A percentile compares a stretch with the other conserved stretches of the same genome.
phyloP scores from a whole-genome alignment of 2,797 vertebrate species.

The Cuniculus paca region DNA sequence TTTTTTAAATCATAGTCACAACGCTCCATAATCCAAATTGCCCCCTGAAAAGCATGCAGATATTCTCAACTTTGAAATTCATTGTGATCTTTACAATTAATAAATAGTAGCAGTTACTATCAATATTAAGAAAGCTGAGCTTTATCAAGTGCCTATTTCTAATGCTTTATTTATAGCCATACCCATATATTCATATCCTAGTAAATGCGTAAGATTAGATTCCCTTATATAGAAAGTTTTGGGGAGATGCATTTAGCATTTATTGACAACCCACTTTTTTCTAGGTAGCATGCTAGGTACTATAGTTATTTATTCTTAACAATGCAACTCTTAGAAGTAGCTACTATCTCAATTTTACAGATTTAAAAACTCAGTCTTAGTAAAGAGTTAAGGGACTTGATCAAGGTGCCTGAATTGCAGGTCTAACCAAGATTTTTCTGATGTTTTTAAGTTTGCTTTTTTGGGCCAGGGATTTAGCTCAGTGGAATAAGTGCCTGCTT shows the following conservation, averaged over 20 bases:
- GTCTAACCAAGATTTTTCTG: slow-evolving; percentile 10
- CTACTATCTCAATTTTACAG: not conserved
- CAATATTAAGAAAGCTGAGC: not conserved
- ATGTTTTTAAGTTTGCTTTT: too few species aligned
- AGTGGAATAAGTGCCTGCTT: too few species aligned
- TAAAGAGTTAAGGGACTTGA: not conserved
- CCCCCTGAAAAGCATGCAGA: not conserved
- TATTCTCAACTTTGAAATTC: slow-evolving; percentile 11
- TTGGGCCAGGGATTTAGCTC: too few species aligned
- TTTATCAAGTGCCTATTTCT: not conserved
- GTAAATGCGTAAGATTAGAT: not conserved
- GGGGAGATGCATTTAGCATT: not conserved
- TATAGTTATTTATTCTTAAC: not conserved
- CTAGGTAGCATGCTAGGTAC: not conserved
- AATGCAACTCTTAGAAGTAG: not conserved
- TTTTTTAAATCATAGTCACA: not conserved
- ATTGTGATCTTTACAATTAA: not conserved
- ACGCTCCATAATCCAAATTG: not conserved
- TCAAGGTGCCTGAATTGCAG: not conserved
- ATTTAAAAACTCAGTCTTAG: not conserved
- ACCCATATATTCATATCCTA: not conserved
- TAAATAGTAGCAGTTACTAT: not conserved
- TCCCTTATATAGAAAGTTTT: not conserved
- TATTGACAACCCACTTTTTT: not conserved
- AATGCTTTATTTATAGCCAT: not conserved